phyloP scores from a whole-genome alignment of 2,888 invertebrate species.

The Cotesia congregata region DNA sequence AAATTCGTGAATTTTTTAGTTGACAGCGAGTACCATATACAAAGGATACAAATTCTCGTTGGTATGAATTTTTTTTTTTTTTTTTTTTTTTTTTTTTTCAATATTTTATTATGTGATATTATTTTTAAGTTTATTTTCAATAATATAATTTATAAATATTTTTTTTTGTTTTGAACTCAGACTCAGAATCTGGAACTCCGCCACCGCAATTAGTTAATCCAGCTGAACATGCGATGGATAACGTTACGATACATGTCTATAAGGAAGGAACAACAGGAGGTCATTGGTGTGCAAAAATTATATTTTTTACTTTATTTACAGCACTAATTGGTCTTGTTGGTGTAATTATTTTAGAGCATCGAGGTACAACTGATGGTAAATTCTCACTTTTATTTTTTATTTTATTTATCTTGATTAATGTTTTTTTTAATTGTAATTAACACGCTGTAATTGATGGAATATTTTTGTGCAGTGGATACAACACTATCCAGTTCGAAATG shows the following conservation, averaged over 20 bases:
- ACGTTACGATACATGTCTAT: conserved; percentile 83
- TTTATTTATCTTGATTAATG: conserved; percentile 2
- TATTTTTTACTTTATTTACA: conserved; percentile 83
- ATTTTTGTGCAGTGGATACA: conserved; percentile 72
- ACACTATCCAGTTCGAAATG: conserved; percentile 78
- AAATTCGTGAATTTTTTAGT: conserved; percentile 47
- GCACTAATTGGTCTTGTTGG: conserved; percentile 82
- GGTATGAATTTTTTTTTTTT: conserved; percentile 47
- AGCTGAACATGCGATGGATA: conserved; percentile 71
- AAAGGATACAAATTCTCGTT: conserved; percentile 51
- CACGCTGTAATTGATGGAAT: neutral
- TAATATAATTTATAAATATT: neutral
- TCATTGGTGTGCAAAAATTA: conserved; percentile 86
- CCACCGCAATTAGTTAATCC: conserved; percentile 58
- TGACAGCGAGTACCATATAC: conserved; percentile 50
- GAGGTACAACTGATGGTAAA: conserved; percentile 84
- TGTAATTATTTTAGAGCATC: conserved; percentile 84
- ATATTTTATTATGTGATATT: conserved; percentile 7
- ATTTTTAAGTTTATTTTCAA: neutral
- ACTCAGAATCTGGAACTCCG: conserved; percentile 63
- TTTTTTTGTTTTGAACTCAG: conserved; percentile 53
- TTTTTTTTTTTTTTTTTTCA: neutral
- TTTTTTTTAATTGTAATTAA: conserved; percentile 1
- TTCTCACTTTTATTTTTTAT: conserved; percentile 23
- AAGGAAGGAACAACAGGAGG: conserved; percentile 85